phyloP scores from a whole-genome alignment of 2,888 invertebrate species.

The Coenonympha arcania region DNA sequence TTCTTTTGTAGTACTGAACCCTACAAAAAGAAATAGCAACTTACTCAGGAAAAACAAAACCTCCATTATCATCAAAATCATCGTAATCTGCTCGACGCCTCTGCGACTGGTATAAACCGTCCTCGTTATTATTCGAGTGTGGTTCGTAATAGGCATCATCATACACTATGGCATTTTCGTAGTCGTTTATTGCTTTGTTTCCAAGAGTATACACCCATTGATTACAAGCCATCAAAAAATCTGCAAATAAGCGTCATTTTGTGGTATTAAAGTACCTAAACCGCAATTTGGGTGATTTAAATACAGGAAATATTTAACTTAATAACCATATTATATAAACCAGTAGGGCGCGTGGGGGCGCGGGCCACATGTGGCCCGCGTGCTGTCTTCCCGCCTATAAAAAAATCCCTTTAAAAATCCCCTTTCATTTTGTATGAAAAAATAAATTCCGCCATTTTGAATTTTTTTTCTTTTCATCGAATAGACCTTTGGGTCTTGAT shows the following conservation, averaged over 20 bases:
- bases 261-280: not conserved
- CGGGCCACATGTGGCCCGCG: too few species aligned
- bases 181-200: not conserved
- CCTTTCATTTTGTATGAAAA: too few species aligned
- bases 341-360: too few species aligned
- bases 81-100: not conserved
- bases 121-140: not conserved
- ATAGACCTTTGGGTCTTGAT: too few species aligned
- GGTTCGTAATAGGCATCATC: not conserved
- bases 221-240: not conserved
- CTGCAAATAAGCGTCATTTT: constrained; percentile 2
- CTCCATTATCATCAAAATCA: not conserved
- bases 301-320: too few species aligned
- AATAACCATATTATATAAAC: too few species aligned
- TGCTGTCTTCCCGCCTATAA: too few species aligned
- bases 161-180: not conserved
- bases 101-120: not conserved
- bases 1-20: too few species aligned
- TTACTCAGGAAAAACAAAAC: constrained; percentile 8
- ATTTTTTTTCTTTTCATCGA: too few species aligned
- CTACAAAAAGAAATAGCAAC: too few species aligned
- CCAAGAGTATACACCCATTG: not conserved
- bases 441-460: too few species aligned
- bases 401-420: too few species aligned
- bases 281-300: not conserved